phyloP scores from a whole-genome alignment of 2,888 invertebrate genomes.

The Hemistola chrysoprasaria region DNA sequence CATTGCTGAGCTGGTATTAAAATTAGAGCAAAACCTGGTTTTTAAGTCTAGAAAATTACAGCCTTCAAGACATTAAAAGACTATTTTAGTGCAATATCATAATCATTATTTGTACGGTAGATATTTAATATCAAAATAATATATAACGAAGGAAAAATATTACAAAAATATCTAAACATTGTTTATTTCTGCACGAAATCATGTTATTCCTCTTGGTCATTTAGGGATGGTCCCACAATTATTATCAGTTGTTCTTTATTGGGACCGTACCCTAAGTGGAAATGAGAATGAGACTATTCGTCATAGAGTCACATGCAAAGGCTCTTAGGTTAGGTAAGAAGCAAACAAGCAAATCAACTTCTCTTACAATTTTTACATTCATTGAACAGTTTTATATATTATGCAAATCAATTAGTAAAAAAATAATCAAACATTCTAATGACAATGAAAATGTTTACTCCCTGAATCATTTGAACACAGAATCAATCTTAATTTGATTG shows the following conservation, averaged over 20 bases:
- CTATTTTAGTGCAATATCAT: too few species aligned
- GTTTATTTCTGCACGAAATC: too few species aligned
- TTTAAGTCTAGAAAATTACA: too few species aligned
- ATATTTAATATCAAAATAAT: neutral
- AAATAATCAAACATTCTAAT: slow-evolving; percentile 23
- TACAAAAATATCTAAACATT: slow-evolving; percentile 1
- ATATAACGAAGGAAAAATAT: neutral
- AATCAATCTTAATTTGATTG: slow-evolving; percentile 6
- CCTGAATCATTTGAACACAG: slow-evolving; percentile 17
- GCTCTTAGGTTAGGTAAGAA: slow-evolving; percentile 3
- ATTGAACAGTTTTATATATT: slow-evolving; percentile 9
- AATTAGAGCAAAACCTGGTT: too few species aligned
- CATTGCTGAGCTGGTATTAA: too few species aligned
- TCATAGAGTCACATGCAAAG: too few species aligned
- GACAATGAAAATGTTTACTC: slow-evolving; percentile 12
- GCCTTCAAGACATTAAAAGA: too few species aligned
- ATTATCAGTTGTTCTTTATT: too few species aligned
- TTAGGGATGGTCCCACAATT: too few species aligned
- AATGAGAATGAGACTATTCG: too few species aligned
- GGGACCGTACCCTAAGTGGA: too few species aligned
- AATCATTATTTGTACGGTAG: neutral
- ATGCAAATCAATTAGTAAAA: slow-evolving; percentile 26
- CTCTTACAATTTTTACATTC: neutral
- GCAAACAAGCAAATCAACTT: slow-evolving; percentile 9
- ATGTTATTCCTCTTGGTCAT: too few species aligned